Evolutionary conservation across 2,113 vertebrate genomes (phyloP), one percentile per base, ranked within the genome.

Genomic region (Narcine bancroftii): DNA sequence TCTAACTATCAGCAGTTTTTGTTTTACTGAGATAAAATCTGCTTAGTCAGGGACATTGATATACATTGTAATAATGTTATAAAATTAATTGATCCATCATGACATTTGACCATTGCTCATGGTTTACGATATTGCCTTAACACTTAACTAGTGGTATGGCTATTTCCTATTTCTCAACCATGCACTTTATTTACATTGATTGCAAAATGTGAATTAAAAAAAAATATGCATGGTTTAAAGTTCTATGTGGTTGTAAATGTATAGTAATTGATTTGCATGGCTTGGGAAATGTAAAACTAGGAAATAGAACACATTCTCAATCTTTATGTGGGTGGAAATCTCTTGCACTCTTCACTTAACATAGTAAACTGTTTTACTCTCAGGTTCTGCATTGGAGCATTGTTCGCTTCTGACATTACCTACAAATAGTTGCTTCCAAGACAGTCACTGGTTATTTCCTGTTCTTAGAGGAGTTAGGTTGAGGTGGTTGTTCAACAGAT

Each of bases 241-340:
- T 36, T 77, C 39, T 77, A 39, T 50, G 3, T 77, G 39, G 33
- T 83, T 77, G 39, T 77, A 39, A 77, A 77, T 77, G 42, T 45
- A 26, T 24, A 26, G 21, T n/a, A n/a, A n/a, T n/a, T n/a, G n/a
- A n/a, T n/a, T n/a, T n/a, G n/a, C n/a, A n/a, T n/a, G n/a, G n/a
- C n/a, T n/a, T n/a, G n/a, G n/a, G n/a, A n/a, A n/a, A n/a, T n/a
- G 29, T 89, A 13, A 39, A 15, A 15, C 33, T 26, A 3, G 17
- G 63, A 39, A 91, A 53, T 29, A 29, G 17, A 53, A 17, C 60
- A 69, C 42, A 29, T 91, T 91, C 11, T 47, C 26, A 47, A 45
- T 91, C 42, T 39, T 89, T 66, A 42, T 79, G 76, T 79, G 17
- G 76, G 39, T 79, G n/a, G n/a, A 79, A 79, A 79, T 39, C 29